Conservation (phyloP, 2,888 invertebrate genomes). For the Ophion ventricosus region DNA sequence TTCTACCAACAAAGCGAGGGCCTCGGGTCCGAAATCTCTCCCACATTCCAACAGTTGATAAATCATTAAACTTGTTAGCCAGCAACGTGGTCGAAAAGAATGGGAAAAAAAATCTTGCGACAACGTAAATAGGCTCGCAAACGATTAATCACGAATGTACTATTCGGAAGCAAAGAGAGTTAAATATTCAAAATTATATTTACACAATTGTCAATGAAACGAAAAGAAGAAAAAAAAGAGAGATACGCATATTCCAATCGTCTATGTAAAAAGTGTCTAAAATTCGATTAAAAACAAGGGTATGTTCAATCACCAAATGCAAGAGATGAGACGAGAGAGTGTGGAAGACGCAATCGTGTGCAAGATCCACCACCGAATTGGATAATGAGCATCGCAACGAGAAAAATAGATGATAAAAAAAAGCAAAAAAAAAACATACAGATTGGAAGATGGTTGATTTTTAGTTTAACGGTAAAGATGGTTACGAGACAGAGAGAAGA, state of each 20-base stretch:
- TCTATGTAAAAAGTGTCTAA: slow-evolving; percentile 45
- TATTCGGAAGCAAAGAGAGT: slow-evolving; percentile 13
- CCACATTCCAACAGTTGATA: slow-evolving; percentile 12
- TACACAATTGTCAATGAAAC: slow-evolving; percentile 53
- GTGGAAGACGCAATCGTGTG: slow-evolving; percentile 70
- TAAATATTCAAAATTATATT: slow-evolving; percentile 54
- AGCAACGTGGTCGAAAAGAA: slow-evolving; percentile 43
- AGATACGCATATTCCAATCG: slow-evolving; percentile 52
- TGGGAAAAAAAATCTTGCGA: background rate
- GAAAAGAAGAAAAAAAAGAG: slow-evolving; percentile 18
- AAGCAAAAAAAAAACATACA: slow-evolving; percentile 45
- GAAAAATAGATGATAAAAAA: slow-evolving; percentile 70
- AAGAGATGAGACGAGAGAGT: slow-evolving; percentile 57
- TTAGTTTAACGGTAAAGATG: slow-evolving; percentile 3
- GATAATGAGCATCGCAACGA: slow-evolving; percentile 61
- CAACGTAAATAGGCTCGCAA: slow-evolving; percentile 43
- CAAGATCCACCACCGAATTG: slow-evolving; percentile 75
- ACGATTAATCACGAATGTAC: slow-evolving; percentile 49
- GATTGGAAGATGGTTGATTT: slow-evolving; percentile 65
- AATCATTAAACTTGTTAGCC: slow-evolving; percentile 34
- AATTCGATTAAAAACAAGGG: slow-evolving; percentile 23
- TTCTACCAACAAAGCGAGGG: background rate
- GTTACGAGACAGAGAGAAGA: slow-evolving; percentile 8
- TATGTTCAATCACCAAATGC: slow-evolving; percentile 69
- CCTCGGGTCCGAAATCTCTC: slow-evolving; percentile 16